phyloP scores from a whole-genome alignment of 92 coral and sea anemone genomes.

The Parazoanthus darwini region DNA sequence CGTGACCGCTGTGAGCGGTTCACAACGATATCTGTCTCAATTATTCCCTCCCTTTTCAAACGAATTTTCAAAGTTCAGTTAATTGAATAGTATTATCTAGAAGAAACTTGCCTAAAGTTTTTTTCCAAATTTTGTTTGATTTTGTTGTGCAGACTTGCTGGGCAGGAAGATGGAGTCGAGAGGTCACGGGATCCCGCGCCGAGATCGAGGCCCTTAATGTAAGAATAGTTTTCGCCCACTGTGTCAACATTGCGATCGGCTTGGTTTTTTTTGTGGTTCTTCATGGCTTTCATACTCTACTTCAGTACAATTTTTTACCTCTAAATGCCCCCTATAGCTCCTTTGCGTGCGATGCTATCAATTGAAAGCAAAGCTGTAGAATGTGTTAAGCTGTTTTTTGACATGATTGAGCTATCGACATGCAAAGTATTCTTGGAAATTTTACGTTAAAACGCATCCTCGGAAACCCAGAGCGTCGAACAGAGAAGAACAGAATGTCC shows the following conservation, averaged over 20 bases:
- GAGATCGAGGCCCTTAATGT: conserved; percentile 33
- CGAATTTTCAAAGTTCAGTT: not conserved
- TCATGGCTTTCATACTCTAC: not conserved
- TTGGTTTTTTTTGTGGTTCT: not conserved
- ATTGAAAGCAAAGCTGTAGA: too few species aligned
- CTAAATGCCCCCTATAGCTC: not conserved
- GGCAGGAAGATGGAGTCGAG: conserved; percentile 55
- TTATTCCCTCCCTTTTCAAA: too few species aligned
- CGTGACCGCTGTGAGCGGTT: too few species aligned
- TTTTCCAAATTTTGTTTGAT: not conserved
- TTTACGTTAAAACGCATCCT: too few species aligned
- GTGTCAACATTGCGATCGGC: not conserved
- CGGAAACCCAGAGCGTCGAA: too few species aligned
- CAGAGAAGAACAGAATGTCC: too few species aligned
- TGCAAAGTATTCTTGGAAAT: too few species aligned
- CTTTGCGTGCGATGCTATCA: too few species aligned
- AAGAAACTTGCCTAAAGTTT: too few species aligned
- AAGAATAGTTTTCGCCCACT: not conserved
- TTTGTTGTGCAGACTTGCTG: conserved; percentile 55
- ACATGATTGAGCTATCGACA: too few species aligned
- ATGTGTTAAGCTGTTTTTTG: too few species aligned
- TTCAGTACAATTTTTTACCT: not conserved
- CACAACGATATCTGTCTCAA: too few species aligned
- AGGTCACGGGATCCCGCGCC: conserved; percentile 36
- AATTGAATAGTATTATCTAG: not conserved